Percentiles rank a stretch among this genome's conserved stretches.
Conservation (phyloP, 2,888 invertebrate genomes). For the Rhyacophila evoluta region DNA sequence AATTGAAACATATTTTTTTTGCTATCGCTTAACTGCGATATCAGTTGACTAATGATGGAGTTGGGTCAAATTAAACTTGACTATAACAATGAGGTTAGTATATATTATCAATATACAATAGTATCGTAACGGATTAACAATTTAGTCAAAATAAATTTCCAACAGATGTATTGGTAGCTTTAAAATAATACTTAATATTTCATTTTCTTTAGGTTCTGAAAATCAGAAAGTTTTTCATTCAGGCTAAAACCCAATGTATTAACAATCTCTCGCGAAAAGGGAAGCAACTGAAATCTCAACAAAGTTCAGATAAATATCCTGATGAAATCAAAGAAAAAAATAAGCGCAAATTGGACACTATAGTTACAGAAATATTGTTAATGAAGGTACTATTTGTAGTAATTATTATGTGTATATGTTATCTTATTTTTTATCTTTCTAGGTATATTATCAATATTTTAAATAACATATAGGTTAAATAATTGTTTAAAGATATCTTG, state of each 20-base stretch:
- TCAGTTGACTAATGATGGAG: slow-evolving; percentile 27
- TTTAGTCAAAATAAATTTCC: no score
- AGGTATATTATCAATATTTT: no score
- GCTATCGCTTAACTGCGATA: neutral
- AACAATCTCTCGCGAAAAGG: slow-evolving; percentile 45
- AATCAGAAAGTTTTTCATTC: slow-evolving; percentile 45
- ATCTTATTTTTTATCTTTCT: neutral
- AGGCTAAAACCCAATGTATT: slow-evolving; percentile 53
- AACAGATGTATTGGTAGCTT: no score
- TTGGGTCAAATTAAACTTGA: slow-evolving; percentile 47
- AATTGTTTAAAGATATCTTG: no score
- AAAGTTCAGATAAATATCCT: neutral
- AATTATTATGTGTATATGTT: neutral
- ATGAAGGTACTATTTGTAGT: slow-evolving; percentile 44
- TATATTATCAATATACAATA: no score
- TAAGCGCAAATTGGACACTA: slow-evolving; percentile 41
- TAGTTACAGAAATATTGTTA: slow-evolving; percentile 46
- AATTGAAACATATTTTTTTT: no score
- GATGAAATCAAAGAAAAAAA: slow-evolving; percentile 44
- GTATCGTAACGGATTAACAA: no score
- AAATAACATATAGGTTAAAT: no score
- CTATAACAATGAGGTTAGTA: slow-evolving; percentile 52
- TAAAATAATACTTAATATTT: no score
- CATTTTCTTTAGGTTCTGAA: slow-evolving; percentile 49
- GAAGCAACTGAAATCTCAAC: slow-evolving; percentile 40